Conservation (phyloP, 2,113 vertebrate species). For the Orycteropus afer region DNA sequence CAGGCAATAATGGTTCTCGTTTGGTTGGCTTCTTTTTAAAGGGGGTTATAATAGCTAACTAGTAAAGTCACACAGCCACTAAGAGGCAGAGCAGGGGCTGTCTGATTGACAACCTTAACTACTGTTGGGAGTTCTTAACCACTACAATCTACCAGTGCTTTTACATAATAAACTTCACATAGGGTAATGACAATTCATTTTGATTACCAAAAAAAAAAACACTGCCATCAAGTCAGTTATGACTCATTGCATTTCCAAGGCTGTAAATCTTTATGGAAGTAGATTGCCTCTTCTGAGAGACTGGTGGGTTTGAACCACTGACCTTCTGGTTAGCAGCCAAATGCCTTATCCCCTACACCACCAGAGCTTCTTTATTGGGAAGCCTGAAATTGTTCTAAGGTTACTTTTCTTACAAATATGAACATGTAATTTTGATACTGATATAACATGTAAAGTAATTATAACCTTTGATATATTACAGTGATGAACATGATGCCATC, state of each 20-base stretch:
- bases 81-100: not conserved
- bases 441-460: constrained; percentile 44
- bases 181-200: not conserved
- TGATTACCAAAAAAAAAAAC: no score
- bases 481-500: constrained; percentile 89
- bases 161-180: not conserved
- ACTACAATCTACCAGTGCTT: not conserved
- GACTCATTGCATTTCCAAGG: no score
- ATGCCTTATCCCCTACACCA: no score
- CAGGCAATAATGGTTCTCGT: not conserved
- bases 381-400: not conserved
- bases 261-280: no score
- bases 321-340: no score
- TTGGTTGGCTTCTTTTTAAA: not conserved
- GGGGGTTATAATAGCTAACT: not conserved
- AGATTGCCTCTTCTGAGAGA: no score
- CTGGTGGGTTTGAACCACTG: no score
- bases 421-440: not conserved
- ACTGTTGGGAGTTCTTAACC: not conserved
- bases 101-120: not conserved
- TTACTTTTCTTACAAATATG: not conserved
- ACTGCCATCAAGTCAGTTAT: no score
- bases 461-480: constrained; percentile 75
- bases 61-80: not conserved
- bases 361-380: no score